A percentile compares a stretch with the other conserved stretches of the same genome.
These are phyloP conservation scores for Nothobranchius kuhntae DNA, from an alignment of 2,113 vertebrate species.

Conservation along the genomic window DNA sequence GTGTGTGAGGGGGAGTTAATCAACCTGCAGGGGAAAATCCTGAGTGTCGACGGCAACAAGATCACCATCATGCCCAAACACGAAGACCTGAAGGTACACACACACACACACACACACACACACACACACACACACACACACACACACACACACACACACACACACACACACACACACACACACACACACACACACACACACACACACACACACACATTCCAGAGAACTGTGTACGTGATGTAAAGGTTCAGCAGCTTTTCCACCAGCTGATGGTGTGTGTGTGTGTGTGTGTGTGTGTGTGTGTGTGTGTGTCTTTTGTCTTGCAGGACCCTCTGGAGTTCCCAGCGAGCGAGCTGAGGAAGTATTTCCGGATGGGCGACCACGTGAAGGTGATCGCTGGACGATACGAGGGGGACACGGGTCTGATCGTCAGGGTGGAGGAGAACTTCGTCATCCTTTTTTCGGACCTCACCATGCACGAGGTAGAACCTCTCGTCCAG, in stretches of 20 bases:
- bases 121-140: not conserved
- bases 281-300: too few relatives aligned
- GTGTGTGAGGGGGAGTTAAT: conserved; percentile 96
- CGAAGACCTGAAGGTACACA: conserved; percentile 91
- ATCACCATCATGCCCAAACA: conserved; percentile 98
- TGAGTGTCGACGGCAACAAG: conserved; percentile 95
- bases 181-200: too few relatives aligned
- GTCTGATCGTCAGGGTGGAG: conserved; percentile 93
- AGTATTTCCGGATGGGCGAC: conserved; percentile 97
- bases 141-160: too few relatives aligned
- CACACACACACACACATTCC: too few relatives aligned
- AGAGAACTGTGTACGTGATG: too few relatives aligned
- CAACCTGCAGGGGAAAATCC: conserved; percentile 95
- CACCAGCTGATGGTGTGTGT: too few relatives aligned
- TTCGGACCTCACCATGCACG: conserved; percentile 95
- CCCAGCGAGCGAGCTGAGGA: conserved; percentile 90
- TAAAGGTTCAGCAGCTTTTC: too few relatives aligned
- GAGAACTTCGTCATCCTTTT: conserved; percentile 97
- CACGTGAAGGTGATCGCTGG: conserved; percentile 97
- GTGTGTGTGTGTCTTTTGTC: not conserved
- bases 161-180: too few relatives aligned
- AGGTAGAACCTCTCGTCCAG: conserved; percentile 72
- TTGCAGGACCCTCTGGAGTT: conserved; percentile 93
- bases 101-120: not conserved
- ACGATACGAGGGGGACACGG: conserved; percentile 92